Conservation (phyloP, 2,797 vertebrate genomes). For the Aratinga solstitialis region DNA sequence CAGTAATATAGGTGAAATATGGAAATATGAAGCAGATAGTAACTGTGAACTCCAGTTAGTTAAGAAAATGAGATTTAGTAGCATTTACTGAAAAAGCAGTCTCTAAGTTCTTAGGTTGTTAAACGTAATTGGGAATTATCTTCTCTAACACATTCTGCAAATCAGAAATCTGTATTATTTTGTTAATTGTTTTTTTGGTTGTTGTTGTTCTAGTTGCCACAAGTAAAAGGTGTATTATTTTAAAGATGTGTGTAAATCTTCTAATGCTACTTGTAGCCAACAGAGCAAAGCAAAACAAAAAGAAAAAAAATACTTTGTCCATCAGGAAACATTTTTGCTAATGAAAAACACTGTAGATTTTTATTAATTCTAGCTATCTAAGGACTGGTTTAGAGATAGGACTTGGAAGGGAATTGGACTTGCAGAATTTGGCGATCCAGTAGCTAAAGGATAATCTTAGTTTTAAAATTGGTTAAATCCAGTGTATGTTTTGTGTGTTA, state of each 20-base stretch:
- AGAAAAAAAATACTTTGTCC: neutral
- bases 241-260: neutral
- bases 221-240: neutral
- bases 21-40: neutral
- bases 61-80: neutral
- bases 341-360: neutral
- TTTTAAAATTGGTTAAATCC: neutral
- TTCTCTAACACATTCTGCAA: neutral
- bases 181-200: neutral
- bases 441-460: neutral
- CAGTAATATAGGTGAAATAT: neutral
- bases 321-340: neutral
- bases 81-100: neutral
- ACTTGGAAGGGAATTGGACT: neutral
- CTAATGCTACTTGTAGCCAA: neutral
- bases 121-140: neutral
- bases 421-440: neutral
- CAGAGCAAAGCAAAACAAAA: neutral
- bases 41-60: neutral
- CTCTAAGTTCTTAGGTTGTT: neutral
- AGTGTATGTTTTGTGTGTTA: neutral
- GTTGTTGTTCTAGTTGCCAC: neutral
- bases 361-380: neutral
- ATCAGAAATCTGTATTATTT: neutral
- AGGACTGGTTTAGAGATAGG: neutral